These are phyloP conservation scores for Drosophila borealis DNA, from an alignment of 2,888 invertebrate genomes.

Conservation along the genomic window DNA sequence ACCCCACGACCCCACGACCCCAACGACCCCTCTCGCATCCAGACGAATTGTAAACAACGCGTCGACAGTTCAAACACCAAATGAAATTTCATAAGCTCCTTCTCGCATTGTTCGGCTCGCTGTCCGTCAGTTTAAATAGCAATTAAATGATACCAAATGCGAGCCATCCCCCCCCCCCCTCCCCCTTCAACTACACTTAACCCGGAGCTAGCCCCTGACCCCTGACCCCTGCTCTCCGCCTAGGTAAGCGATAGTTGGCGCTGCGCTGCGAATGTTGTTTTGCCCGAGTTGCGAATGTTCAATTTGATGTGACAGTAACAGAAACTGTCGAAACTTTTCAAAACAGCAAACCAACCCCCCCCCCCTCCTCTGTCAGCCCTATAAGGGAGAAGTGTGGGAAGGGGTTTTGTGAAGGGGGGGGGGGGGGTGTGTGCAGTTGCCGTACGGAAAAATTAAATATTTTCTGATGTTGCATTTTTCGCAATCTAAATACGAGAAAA, in stretches of 20 bases:
- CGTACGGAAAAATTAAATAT: slow-evolving; percentile 23
- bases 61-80: slow-evolving; percentile 64
- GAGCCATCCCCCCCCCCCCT: neutral
- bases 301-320: slow-evolving; percentile 59
- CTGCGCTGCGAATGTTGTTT: slow-evolving; percentile 11
- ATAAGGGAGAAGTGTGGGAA: no score
- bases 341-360: slow-evolving; percentile 48
- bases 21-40: neutral
- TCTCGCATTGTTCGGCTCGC: slow-evolving; percentile 14
- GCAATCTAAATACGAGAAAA: slow-evolving; percentile 1
- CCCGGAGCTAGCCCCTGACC: neutral
- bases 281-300: slow-evolving; percentile 22
- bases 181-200: neutral
- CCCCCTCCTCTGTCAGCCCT: neutral
- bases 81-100: slow-evolving; percentile 74
- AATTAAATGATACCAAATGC: slow-evolving; percentile 64
- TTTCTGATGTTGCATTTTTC: slow-evolving; percentile 6
- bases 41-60: slow-evolving; percentile 59
- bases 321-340: slow-evolving; percentile 73
- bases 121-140: slow-evolving; percentile 68
- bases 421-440: neutral
- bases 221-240: neutral
- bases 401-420: no score
- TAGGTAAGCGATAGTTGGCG: slow-evolving; percentile 21
- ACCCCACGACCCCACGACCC: neutral